Evolutionary conservation across 2,113 vertebrate species (phyloP), one percentile per base, ranked within the genome.

Genomic region (Fregetta grallaria): DNA sequence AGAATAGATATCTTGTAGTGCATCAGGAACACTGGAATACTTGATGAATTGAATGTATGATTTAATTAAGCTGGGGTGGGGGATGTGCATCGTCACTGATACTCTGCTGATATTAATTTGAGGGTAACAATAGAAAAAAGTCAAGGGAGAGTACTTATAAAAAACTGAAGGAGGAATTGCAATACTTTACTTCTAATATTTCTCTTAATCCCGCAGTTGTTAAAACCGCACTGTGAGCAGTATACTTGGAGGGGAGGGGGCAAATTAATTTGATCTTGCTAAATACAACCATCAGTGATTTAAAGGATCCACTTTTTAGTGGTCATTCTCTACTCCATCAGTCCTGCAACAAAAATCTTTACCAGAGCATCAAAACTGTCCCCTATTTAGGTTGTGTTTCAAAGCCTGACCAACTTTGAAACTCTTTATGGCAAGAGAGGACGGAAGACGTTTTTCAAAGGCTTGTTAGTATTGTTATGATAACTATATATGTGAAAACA

Each of bases 371-470:
- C 38, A 70, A 10, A 88, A 80, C 62, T 16, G 5, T 58, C 38
- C 42, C 18, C 0, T 34, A 4, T 79, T 79, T 45, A 77, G 47
- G 52, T 52, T 58, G 12, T 76, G 21, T 73, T 86, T 70, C 3
- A 0, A 86, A 95, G 58, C 34, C 55, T 79, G 45, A 23, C 47
- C 45, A 66, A 53, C 74, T 88, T 82, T 32, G 9, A 90, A 82
- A 62, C 21, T 59, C 89, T 61, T 88, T 15, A 30, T 77, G 65
- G 61, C 53, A 38, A 76, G 34, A 82, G 63, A 56, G 56, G 75
- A 88, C 11, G 34, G 85, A 94, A 95, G 52, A 74, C 10, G 26
- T 86, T 95, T 95, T 86, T 93, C 90, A 86, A 88, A 84, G 56
- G 17, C 53, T 84, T 88, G 74, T 67, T 93, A 22, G 45, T 36